A percentile compares a stretch with the other conserved stretches of the same genome.
phyloP scores from a whole-genome alignment of 2,113 vertebrate species.

The Elephantulus edwardii region DNA sequence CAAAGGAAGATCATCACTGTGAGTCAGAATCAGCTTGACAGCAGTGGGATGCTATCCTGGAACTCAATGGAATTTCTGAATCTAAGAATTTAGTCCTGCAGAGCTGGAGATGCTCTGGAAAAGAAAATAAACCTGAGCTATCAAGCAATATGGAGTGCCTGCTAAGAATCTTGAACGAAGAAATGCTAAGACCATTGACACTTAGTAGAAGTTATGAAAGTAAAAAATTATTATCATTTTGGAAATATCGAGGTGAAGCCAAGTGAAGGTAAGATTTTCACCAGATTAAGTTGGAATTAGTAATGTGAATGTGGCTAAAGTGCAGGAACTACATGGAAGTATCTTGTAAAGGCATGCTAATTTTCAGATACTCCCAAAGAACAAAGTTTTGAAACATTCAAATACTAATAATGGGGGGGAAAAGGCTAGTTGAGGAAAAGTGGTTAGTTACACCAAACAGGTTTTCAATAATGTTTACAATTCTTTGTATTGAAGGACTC shows the following conservation, averaged over 20 bases:
- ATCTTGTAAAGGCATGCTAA: not conserved
- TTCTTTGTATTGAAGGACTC: not conserved
- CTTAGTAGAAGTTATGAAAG: not conserved
- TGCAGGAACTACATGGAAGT: not conserved
- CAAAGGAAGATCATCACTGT: too few species aligned
- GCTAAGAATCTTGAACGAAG: not conserved
- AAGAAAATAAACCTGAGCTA: not conserved
- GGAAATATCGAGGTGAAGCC: not conserved
- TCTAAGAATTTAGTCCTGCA: not conserved
- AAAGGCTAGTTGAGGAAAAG: not conserved
- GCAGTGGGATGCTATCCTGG: too few species aligned
- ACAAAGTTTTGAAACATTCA: conserved; percentile 9
- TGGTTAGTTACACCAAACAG: not conserved
- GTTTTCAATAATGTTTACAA: not conserved
- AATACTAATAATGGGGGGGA: too few species aligned
- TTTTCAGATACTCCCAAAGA: not conserved
- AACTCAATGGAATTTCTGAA: not conserved
- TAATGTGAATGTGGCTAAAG: not conserved
- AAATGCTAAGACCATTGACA: not conserved
- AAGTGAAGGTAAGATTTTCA: not conserved
- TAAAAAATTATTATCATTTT: not conserved
- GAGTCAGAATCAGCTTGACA: too few species aligned
- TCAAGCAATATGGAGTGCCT: not conserved
- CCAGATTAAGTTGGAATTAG: not conserved
- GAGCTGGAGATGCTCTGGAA: not conserved